phyloP scores from a whole-genome alignment of 2,888 invertebrate species.

The Plutella xylostella region DNA sequence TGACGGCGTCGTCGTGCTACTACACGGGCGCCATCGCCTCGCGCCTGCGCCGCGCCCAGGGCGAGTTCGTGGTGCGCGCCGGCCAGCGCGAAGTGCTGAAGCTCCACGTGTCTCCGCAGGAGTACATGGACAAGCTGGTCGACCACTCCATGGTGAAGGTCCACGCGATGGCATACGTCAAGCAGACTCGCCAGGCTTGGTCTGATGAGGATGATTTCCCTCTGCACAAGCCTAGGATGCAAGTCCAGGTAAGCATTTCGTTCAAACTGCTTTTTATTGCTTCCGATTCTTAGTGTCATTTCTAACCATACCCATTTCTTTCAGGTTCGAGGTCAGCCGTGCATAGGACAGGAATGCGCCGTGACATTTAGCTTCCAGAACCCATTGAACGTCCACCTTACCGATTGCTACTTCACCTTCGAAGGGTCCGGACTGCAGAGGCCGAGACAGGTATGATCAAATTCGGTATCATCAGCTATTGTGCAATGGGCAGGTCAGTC shows the following conservation, averaged over 20 bases:
- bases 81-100: conserved; percentile 73
- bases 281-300: neutral
- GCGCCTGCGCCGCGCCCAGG: conserved; percentile 72
- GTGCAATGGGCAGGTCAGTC: neutral
- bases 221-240: conserved; percentile 75
- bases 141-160: conserved; percentile 80
- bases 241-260: conserved; percentile 63
- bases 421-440: conserved; percentile 77
- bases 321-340: conserved; percentile 58
- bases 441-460: conserved; percentile 60
- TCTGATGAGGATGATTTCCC: conserved; percentile 80
- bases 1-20: conserved; percentile 74
- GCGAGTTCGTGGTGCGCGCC: conserved; percentile 71
- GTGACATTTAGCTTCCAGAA: conserved; percentile 75
- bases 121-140: conserved; percentile 77
- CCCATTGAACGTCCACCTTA: conserved; percentile 72
- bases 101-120: conserved; percentile 72
- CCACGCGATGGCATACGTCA: conserved; percentile 77
- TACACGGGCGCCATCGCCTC: conserved; percentile 77
- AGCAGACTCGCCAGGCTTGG: conserved; percentile 80
- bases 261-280: neutral
- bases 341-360: conserved; percentile 63
- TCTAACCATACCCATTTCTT: conserved; percentile 1
- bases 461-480: neutral
- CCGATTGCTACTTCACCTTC: conserved; percentile 75